A percentile compares a stretch with the other conserved stretches of the same genome.
Evolutionary conservation across 2,888 invertebrate species (phyloP).

Genomic region (Drosophila antonietae): DNA sequence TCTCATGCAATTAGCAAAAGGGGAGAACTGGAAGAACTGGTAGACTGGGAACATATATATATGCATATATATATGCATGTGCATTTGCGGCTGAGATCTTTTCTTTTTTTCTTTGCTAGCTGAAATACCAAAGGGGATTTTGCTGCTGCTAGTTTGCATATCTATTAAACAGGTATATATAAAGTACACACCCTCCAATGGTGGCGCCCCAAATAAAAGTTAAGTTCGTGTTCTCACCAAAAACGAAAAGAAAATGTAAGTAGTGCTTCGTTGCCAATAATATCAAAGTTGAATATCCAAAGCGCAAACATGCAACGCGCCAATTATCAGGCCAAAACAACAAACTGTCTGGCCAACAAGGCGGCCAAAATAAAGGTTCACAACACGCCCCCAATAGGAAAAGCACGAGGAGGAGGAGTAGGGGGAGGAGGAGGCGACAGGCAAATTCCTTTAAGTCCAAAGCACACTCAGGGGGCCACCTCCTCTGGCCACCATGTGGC

Average conservation of each 20-base stretch:
- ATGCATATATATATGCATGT: slow-evolving; percentile 23
- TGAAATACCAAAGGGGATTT: slow-evolving; percentile 58
- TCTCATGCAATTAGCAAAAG: slow-evolving; percentile 65
- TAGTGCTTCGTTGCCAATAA: slow-evolving; percentile 40
- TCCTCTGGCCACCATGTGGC: slow-evolving; percentile 50
- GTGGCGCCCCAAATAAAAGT: slow-evolving; percentile 21
- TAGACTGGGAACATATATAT: slow-evolving; percentile 40
- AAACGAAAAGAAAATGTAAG: slow-evolving; percentile 18
- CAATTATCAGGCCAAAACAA: slow-evolving; percentile 61
- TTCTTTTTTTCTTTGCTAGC: neutral
- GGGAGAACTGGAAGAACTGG: slow-evolving; percentile 39
- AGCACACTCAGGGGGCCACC: slow-evolving; percentile 9
- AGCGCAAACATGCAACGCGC: slow-evolving; percentile 66
- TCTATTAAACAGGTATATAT: slow-evolving; percentile 35
- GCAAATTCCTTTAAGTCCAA: neutral
- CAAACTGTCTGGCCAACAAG: slow-evolving; percentile 49
- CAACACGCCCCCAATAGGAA: slow-evolving; percentile 32
- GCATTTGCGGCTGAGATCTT: slow-evolving; percentile 37
- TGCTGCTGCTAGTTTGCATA: slow-evolving; percentile 60
- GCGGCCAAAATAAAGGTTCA: slow-evolving; percentile 46
- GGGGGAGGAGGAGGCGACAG: neutral
- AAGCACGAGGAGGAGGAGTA: neutral
- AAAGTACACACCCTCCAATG: slow-evolving; percentile 49
- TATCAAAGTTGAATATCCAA: slow-evolving; percentile 71
- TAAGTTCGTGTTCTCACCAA: slow-evolving; percentile 63